A percentile compares a stretch with the other conserved stretches of the same genome.
These are phyloP conservation scores for Sinella curviseta DNA, from an alignment of 1,140 invertebrate genomes.

Conservation along the genomic window DNA sequence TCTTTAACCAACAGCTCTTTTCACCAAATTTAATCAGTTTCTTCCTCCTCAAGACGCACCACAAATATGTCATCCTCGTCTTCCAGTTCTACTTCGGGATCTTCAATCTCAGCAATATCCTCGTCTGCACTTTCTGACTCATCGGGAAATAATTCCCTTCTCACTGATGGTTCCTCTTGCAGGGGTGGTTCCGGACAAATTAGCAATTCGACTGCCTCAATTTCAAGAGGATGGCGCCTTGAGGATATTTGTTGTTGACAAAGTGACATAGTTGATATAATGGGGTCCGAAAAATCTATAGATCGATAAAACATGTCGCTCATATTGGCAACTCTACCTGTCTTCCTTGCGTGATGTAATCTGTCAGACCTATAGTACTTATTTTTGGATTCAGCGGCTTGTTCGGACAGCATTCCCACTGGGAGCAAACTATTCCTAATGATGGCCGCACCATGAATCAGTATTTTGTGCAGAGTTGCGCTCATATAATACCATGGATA, in stretches of 20 bases:
- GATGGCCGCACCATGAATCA: constrained; percentile 51
- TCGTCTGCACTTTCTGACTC: no score
- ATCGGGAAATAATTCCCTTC: background rate
- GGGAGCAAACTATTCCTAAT: constrained; percentile 50
- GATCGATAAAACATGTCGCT: constrained; percentile 46
- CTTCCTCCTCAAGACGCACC: no score
- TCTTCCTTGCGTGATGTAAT: constrained; percentile 50
- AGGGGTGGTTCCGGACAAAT: background rate
- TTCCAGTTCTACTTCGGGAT: no score
- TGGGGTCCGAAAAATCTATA: background rate
- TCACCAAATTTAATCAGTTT: no score
- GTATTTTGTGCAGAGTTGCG: no score
- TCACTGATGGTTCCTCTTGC: background rate
- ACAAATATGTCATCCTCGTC: no score
- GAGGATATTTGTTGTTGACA: background rate
- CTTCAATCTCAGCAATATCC: no score
- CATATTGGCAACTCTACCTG: constrained; percentile 47
- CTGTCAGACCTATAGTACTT: constrained; percentile 50
- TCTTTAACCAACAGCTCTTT: no score
- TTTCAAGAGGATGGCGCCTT: background rate
- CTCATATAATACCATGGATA: no score
- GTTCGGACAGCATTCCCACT: constrained; percentile 52
- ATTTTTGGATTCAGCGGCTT: constrained; percentile 54
- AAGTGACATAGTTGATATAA: background rate
- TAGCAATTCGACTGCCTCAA: background rate